These are phyloP conservation scores for Lasioglossum pauxillum DNA, from an alignment of 2,888 invertebrate genomes.

Conservation along the genomic window DNA sequence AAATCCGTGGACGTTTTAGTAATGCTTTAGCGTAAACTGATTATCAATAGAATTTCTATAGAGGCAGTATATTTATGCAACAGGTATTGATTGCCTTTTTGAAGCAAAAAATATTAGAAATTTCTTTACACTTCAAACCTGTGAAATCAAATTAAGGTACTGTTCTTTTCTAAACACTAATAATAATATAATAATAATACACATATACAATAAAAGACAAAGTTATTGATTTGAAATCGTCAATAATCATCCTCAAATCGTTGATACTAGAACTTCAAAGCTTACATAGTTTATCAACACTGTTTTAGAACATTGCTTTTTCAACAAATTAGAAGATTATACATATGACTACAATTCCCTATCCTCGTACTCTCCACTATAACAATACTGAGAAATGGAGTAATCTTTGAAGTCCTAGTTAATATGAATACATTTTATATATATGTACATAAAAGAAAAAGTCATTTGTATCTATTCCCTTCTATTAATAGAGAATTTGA, in stretches of 20 bases:
- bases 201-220: constrained; percentile 52
- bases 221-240: constrained; percentile 51
- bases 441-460: constrained; percentile 54
- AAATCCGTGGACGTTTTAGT: constrained; percentile 47
- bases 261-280: constrained; percentile 50
- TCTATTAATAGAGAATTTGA: constrained; percentile 49
- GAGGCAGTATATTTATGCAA: constrained; percentile 59
- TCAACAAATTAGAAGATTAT: constrained; percentile 38
- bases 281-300: constrained; percentile 40
- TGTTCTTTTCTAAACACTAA: constrained; percentile 40
- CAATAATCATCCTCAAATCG: constrained; percentile 46
- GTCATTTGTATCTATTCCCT: constrained; percentile 50
- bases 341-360: constrained; percentile 27
- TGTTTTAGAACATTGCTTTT: constrained; percentile 31
- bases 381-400: constrained; percentile 37
- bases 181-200: constrained; percentile 48
- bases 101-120: constrained; percentile 49
- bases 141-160: constrained; percentile 38
- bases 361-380: constrained; percentile 4
- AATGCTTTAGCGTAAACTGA: constrained; percentile 36
- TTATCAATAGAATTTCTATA: constrained; percentile 51
- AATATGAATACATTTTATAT: constrained; percentile 51
- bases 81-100: constrained; percentile 33
- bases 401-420: constrained; percentile 35
- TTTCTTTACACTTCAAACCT: constrained; percentile 48